Evolutionary conservation across 1,140 invertebrate species (phyloP), one percentile per base, ranked within the genome.

Genomic region (Lethocerus indicus): DNA sequence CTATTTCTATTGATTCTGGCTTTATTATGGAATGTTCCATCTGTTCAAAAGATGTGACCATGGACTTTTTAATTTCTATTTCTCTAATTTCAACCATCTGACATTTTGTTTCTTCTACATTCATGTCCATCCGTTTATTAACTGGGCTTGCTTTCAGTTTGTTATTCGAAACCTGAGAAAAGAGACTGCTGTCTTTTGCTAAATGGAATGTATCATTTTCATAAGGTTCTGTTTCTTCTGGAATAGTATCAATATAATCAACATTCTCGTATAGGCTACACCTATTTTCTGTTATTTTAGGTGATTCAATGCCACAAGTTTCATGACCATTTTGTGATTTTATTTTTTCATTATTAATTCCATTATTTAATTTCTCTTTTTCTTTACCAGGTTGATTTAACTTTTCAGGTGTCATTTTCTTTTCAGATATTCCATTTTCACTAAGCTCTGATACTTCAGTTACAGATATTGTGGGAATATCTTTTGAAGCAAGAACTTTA

Each of bases 121-220:
- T n/a, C n/a, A n/a, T n/a, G n/a, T n/a, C n/a, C n/a, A n/a, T n/a
- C n/a, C n/a, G n/a, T 45, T 49, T 51, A 54, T 51, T 5, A 55
- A 51, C 5, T 59, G 54, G 12, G 61, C 57, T 16, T 64, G 57
- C 47, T 12, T 54, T 57, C 21, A 70, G 49, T 29, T 67, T 72
- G 51, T 75, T 72, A 14, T 64, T 66, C 0, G 77, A 79, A 54
- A 81, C 78, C 64, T 80, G 73, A 1, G 76, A 78, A 58, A 81
- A 81, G 2, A 82, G 64, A 35, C 71, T 69, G 60, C 79, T 81
- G 49, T 79, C 76, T 59, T 79, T 73, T 12, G 78, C 67, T 27
- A 81, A 61, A 43, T 68, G 66, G 50, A 71, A 71, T 50, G 71
- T 68, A 20, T 71, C 66, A 25, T 64, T 61, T 18, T 67, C 63